Conservation (phyloP, 2,797 vertebrate species). For the Melanotaenia boesemani region DNA sequence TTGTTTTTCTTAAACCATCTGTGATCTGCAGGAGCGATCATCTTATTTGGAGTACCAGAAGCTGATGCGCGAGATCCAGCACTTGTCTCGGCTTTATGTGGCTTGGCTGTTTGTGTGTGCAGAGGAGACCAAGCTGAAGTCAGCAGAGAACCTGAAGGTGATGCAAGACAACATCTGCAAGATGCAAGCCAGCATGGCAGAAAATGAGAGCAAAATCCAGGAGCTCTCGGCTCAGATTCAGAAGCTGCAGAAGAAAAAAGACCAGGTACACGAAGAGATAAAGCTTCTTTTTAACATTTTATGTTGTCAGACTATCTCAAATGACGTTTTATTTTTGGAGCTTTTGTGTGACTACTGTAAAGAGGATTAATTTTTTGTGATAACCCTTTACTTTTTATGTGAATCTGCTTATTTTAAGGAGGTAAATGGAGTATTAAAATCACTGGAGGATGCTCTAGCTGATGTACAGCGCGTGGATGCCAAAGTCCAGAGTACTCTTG, state of each 20-base stretch:
- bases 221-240: conserved; percentile 86
- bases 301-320: neutral
- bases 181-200: conserved; percentile 82
- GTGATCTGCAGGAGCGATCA: conserved; percentile 84
- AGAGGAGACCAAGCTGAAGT: conserved; percentile 89
- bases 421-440: conserved; percentile 80
- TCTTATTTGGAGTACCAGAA: conserved; percentile 96
- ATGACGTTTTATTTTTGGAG: neutral
- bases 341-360: neutral
- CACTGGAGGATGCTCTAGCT: conserved; percentile 86
- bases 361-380: neutral
- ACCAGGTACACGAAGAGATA: conserved; percentile 80
- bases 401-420: conserved; percentile 80
- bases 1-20: neutral
- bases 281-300: neutral
- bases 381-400: neutral
- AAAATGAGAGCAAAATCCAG: conserved; percentile 85
- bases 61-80: conserved; percentile 88
- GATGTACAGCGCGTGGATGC: conserved; percentile 88
- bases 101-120: conserved; percentile 91
- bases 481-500: conserved; percentile 90
- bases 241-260: conserved; percentile 87
- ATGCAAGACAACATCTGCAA: conserved; percentile 84
- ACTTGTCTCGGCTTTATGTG: conserved; percentile 86
- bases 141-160: conserved; percentile 83